These are phyloP conservation scores for Drymonia ruficornis DNA, from an alignment of 2,888 invertebrate genomes.

Conservation along the genomic window DNA sequence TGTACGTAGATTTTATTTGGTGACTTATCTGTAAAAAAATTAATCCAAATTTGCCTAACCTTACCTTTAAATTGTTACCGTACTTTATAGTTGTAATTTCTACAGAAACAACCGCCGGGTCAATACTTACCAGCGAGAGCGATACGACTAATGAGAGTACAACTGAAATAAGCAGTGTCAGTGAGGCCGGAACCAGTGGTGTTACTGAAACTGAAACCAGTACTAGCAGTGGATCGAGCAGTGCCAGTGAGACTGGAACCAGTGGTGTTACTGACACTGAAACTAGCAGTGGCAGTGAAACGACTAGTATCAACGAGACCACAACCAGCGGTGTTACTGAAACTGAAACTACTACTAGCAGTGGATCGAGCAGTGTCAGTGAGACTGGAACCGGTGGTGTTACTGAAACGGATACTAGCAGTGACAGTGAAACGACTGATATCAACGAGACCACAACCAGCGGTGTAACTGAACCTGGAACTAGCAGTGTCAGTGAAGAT, in stretches of 20 bases:
- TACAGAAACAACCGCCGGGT: neutral
- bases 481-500: constrained; percentile 7
- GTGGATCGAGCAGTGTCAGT: neutral
- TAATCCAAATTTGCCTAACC: too few species aligned
- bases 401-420: neutral
- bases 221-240: neutral
- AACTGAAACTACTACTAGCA: neutral
- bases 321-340: neutral
- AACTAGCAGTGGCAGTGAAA: neutral
- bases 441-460: neutral
- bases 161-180: neutral
- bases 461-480: neutral
- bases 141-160: constrained; percentile 15
- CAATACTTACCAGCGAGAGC: constrained; percentile 4
- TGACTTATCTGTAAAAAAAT: too few species aligned
- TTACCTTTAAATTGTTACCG: too few species aligned
- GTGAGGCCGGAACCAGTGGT: neutral
- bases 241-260: neutral
- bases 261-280: neutral
- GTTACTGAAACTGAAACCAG: neutral
- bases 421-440: neutral
- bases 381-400: neutral
- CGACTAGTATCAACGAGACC: neutral
- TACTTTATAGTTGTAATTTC: neutral
- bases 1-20: too few species aligned